Conservation (phyloP, 2,888 invertebrate species). For the Rhodophaea formosa region DNA sequence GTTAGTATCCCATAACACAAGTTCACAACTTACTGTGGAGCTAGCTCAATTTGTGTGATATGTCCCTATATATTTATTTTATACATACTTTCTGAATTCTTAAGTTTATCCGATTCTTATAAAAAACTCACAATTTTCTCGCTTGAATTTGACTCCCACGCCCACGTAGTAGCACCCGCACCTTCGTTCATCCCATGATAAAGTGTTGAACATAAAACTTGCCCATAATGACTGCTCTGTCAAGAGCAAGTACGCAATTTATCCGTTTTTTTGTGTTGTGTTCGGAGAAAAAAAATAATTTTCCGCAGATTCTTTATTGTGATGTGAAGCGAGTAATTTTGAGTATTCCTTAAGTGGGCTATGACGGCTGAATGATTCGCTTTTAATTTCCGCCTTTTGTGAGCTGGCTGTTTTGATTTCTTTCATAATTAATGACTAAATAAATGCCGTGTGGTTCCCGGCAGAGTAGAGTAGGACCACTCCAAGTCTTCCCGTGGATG, state of each 20-base stretch:
- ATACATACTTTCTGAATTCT: too few species aligned
- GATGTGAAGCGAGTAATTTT: slow-evolving; percentile 42
- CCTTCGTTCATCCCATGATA: slow-evolving; percentile 57
- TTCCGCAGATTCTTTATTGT: slow-evolving; percentile 43
- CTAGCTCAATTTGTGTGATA: too few species aligned
- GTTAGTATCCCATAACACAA: too few species aligned
- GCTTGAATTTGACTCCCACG: slow-evolving; percentile 21
- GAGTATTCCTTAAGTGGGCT: not conserved
- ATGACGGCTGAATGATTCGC: not conserved
- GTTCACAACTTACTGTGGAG: too few species aligned
- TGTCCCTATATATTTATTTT: too few species aligned
- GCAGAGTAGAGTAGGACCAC: too few species aligned
- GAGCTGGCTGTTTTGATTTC: not conserved
- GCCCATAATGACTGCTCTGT: slow-evolving; percentile 65
- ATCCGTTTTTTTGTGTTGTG: slow-evolving; percentile 43
- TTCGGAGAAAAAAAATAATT: slow-evolving; percentile 43
- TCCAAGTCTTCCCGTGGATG: too few species aligned
- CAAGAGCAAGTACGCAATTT: slow-evolving; percentile 64
- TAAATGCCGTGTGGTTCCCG: too few species aligned
- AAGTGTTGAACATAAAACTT: slow-evolving; percentile 63
- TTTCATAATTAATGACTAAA: too few species aligned
- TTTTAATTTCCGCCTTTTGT: not conserved
- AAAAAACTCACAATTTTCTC: not conserved
- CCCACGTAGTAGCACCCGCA: slow-evolving; percentile 29
- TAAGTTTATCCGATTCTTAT: too few species aligned